These are phyloP conservation scores for Hetaerina titia DNA, from an alignment of 2,888 invertebrate genomes.

Conservation along the genomic window DNA sequence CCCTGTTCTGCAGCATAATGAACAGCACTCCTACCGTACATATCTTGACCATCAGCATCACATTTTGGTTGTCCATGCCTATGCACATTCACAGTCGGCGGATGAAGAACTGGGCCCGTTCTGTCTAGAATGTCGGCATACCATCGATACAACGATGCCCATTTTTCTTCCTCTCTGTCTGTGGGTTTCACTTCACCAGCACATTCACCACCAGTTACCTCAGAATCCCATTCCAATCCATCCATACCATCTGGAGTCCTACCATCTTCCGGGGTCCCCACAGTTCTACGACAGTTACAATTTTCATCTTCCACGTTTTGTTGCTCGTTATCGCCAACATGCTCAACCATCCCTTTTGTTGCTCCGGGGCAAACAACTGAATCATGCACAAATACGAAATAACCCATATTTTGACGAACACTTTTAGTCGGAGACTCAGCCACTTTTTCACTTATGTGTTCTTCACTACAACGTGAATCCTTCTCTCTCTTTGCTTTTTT, in stretches of 20 bases:
- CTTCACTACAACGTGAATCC: slow-evolving; percentile 44
- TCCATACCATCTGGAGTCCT: slow-evolving; percentile 81
- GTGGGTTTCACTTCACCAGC: slow-evolving; percentile 75
- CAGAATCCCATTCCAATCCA: slow-evolving; percentile 88
- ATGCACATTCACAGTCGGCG: slow-evolving; percentile 78
- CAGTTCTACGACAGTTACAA: slow-evolving; percentile 77
- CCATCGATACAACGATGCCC: slow-evolving; percentile 81
- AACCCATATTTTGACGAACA: slow-evolving; percentile 67
- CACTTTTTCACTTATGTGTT: slow-evolving; percentile 64
- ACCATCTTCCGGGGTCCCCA: slow-evolving; percentile 78
- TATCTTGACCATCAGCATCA: slow-evolving; percentile 83
- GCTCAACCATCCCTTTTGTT: slow-evolving; percentile 73
- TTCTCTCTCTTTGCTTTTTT: slow-evolving; percentile 54
- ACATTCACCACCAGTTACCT: slow-evolving; percentile 81
- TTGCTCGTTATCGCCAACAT: slow-evolving; percentile 73
- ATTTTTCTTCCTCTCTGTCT: slow-evolving; percentile 78
- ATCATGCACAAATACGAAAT: slow-evolving; percentile 68
- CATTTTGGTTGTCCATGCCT: slow-evolving; percentile 75
- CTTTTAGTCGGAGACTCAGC: slow-evolving; percentile 59
- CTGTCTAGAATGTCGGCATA: slow-evolving; percentile 87
- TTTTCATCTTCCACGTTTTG: slow-evolving; percentile 69
- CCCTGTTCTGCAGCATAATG: slow-evolving; percentile 87
- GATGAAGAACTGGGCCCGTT: slow-evolving; percentile 79
- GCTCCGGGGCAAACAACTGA: slow-evolving; percentile 69
- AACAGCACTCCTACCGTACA: slow-evolving; percentile 83